These are phyloP conservation scores for Capromys pilorides DNA, from an alignment of 2,797 vertebrate species.

Conservation along the genomic window DNA sequence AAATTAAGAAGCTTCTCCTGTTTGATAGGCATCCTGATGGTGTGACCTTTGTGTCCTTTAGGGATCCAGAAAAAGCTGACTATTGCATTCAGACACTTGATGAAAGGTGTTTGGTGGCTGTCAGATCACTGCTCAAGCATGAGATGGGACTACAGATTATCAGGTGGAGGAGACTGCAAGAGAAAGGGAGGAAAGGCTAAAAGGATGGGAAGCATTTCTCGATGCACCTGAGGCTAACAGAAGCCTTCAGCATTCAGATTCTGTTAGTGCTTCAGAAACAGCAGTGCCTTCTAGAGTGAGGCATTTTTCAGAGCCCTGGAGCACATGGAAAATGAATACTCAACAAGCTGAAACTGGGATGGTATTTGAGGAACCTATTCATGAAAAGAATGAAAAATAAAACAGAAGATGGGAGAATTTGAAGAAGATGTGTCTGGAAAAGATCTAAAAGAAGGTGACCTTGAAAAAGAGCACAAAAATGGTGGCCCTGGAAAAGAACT, in stretches of 20 bases:
- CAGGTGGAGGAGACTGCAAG: slow-evolving; percentile 97
- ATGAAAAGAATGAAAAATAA: slow-evolving; percentile 72
- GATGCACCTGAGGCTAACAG: slow-evolving; percentile 79
- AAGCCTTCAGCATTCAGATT: slow-evolving; percentile 77
- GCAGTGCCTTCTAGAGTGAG: slow-evolving; percentile 74
- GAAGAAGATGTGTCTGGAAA: slow-evolving; percentile 59
- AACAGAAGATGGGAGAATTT: slow-evolving; percentile 59
- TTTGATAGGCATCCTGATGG: slow-evolving; percentile 95
- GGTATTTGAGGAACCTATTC: slow-evolving; percentile 60
- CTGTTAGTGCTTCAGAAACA: slow-evolving; percentile 71
- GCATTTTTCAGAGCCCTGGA: slow-evolving; percentile 75
- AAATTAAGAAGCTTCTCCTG: slow-evolving; percentile 96
- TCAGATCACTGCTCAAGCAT: slow-evolving; percentile 91
- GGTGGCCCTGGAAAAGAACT: background rate
- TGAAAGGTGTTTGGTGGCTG: slow-evolving; percentile 96
- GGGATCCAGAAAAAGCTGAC: slow-evolving; percentile 92
- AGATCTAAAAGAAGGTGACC: slow-evolving; percentile 32
- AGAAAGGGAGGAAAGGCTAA: slow-evolving; percentile 96
- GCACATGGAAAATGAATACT: slow-evolving; percentile 53
- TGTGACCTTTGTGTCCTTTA: slow-evolving; percentile 94
- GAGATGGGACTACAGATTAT: slow-evolving; percentile 96
- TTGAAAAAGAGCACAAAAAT: slow-evolving; percentile 36
- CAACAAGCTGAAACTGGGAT: slow-evolving; percentile 63
- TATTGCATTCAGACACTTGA: slow-evolving; percentile 90
- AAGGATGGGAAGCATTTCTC: slow-evolving; percentile 93